Percentiles rank a stretch among this genome's conserved stretches.
phyloP scores from a whole-genome alignment of 2,888 invertebrate genomes.

The Mythimna ferrago region DNA sequence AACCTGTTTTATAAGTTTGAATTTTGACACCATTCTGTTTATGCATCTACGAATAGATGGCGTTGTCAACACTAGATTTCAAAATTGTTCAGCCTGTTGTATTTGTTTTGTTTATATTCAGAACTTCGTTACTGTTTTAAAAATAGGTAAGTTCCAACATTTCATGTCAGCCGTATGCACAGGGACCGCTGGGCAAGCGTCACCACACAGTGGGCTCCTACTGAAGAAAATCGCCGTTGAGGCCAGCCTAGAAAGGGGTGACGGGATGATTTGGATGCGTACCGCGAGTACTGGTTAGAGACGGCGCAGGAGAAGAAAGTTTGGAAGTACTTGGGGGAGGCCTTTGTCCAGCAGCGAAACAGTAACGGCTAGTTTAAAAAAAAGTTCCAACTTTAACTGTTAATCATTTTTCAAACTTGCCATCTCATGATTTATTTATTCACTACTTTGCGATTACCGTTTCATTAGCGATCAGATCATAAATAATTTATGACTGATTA shows the following conservation, averaged over 20 bases:
- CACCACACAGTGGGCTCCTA: too few species aligned
- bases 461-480: background rate
- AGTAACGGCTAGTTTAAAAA: too few species aligned
- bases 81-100: background rate
- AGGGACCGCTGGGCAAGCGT: too few species aligned
- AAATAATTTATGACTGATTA: background rate
- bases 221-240: too few species aligned
- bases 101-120: background rate
- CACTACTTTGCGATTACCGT: background rate
- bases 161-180: too few species aligned
- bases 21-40: conserved; percentile 1
- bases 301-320: too few species aligned
- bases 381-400: background rate
- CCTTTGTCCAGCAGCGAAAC: too few species aligned
- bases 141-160: background rate
- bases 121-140: background rate
- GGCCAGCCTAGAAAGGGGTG: too few species aligned
- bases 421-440: background rate
- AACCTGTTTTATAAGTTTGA: background rate
- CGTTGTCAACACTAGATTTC: background rate
- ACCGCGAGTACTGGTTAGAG: too few species aligned
- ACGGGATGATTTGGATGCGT: too few species aligned
- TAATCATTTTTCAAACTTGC: background rate
- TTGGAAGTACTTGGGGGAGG: too few species aligned
- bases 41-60: conserved; percentile 10